Evolutionary conservation across 2,888 invertebrate species (phyloP), one percentile per base, ranked within the genome.

Genomic region (Asteroscopus sphinx): DNA sequence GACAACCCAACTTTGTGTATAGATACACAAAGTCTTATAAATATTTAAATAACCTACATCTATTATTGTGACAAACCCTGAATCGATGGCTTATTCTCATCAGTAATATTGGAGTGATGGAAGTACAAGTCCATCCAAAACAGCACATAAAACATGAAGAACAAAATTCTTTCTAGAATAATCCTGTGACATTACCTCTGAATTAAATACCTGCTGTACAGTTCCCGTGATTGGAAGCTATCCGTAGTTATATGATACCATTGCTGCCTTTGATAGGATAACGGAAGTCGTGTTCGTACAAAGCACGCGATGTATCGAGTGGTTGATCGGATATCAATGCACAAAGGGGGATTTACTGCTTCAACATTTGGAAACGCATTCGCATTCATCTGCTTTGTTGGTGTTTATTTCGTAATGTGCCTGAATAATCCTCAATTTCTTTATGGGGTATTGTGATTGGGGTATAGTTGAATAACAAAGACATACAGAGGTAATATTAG

Each of bases 191-290:
- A 55, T 59, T 45, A 16, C 33, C 15, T 46, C 37, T n/a, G 4
- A 45, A 49, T 36, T 28, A 25, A 25, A 28, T 36, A 33, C 46
- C 35, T 32, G 21, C 41, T 49, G 46, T 40, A 53, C 47, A 47
- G 37, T 28, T 16, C 16, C 35, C 16, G 39, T 26, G 26, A 26
- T 15, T 17, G 17, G 17, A 45, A 52, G 7, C 37, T 36, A 33
- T 30, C 40, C 25, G n/a, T 53, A 39, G 42, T 33, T 44, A 42
- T 44, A 42, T 39, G 3, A 33, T 46, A 36, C 37, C 32, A 52
- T 61, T 25, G 52, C 51, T 28, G 37, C 37, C 54, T 65, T 63
- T 65, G 41, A 51, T 52, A 42, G 36, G 25, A 36, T 52, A 48
- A 41, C 52, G 21, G 42, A 36, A 49, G 17, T 47, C 42, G 13